A percentile compares a stretch with the other conserved stretches of the same genome.
Conservation (phyloP, 2,797 vertebrate species). For the Sebastes oblongus region DNA sequence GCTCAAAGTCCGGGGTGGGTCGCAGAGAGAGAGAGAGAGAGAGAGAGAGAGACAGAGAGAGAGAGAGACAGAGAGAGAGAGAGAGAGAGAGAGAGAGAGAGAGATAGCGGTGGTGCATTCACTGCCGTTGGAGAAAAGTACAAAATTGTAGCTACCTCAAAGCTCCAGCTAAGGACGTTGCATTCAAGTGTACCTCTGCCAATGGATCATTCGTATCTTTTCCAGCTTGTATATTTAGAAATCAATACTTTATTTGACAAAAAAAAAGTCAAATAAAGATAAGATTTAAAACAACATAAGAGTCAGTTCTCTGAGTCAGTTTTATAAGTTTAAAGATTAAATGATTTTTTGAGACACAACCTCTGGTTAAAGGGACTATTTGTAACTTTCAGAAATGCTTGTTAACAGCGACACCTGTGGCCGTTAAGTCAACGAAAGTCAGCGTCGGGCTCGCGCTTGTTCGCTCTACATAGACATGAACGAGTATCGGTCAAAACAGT, state of each 20-base stretch:
- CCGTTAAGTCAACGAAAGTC: too few relatives aligned
- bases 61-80: too few relatives aligned
- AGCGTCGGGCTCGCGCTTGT: too few relatives aligned
- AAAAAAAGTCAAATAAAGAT: too few relatives aligned
- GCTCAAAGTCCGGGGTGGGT: slow-evolving; percentile 41
- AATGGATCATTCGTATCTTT: background rate
- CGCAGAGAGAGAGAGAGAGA: background rate
- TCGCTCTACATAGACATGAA: too few relatives aligned
- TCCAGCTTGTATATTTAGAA: background rate
- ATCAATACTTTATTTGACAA: background rate
- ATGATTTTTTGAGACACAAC: background rate
- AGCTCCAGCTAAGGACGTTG: background rate
- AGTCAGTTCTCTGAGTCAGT: too few relatives aligned
- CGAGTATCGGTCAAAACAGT: too few relatives aligned
- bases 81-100: too few relatives aligned
- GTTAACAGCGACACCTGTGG: too few relatives aligned
- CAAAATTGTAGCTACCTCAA: accelerated
- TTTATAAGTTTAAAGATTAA: background rate
- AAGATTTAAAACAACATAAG: too few relatives aligned
- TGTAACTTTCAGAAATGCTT: too few relatives aligned
- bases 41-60: too few relatives aligned
- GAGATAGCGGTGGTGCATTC: slow-evolving; percentile 32
- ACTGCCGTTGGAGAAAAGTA: accelerated
- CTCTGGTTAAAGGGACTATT: background rate
- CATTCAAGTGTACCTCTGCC: slow-evolving; percentile 10